Conservation (phyloP, 2,113 vertebrate genomes). For the Nothobranchius furzeri region DNA sequence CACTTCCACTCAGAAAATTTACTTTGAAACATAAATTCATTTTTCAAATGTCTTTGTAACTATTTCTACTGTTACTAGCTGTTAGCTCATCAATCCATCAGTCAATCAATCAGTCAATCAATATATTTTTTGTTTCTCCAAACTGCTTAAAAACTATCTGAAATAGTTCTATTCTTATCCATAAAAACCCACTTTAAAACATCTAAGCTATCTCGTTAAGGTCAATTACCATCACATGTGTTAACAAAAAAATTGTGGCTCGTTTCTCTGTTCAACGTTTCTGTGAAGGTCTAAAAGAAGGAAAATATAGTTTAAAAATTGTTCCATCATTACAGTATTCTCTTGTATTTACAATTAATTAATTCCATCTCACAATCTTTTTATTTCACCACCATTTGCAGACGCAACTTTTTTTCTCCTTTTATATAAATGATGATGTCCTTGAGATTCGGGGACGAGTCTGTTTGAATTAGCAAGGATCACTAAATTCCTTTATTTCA, state of each 20-base stretch:
- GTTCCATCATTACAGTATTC: background rate
- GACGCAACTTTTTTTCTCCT: background rate
- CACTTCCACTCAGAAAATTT: no score
- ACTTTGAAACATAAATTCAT: no score
- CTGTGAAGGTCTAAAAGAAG: background rate
- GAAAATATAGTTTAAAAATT: background rate
- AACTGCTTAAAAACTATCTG: no score
- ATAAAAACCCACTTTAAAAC: no score
- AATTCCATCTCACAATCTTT: constrained; percentile 1
- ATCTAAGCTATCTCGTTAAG: background rate
- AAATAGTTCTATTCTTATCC: no score
- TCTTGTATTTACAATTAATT: constrained; percentile 19
- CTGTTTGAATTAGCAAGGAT: constrained; percentile 21
- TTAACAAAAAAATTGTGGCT: background rate
- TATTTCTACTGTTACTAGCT: no score
- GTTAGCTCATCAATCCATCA: no score
- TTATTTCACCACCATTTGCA: background rate
- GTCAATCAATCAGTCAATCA: no score
- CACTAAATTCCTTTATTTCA: constrained; percentile 1
- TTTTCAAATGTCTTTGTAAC: no score
- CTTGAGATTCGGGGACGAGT: background rate
- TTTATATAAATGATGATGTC: background rate
- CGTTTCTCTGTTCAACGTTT: background rate
- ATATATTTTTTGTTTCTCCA: no score
- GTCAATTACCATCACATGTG: background rate